A percentile compares a stretch with the other conserved stretches of the same genome.
Conservation (phyloP, 2,888 invertebrate species). For the Pollenia amentaria region DNA sequence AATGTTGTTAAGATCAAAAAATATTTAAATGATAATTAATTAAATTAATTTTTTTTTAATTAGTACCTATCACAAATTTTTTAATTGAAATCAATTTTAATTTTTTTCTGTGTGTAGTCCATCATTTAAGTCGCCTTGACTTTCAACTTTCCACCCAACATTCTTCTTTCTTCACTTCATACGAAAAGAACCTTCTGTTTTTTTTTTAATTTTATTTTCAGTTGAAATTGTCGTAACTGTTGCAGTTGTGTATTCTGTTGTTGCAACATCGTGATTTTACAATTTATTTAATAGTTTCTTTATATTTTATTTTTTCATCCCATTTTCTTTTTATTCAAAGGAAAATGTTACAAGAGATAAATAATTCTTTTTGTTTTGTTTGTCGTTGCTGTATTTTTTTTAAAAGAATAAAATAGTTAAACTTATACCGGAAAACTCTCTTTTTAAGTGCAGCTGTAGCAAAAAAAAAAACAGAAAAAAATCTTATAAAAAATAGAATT, state of each 20-base stretch:
- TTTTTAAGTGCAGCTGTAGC: constrained; percentile 71
- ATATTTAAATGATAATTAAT: too few relatives aligned
- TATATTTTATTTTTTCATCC: constrained; percentile 9
- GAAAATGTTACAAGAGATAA: constrained; percentile 71
- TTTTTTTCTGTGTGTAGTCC: background rate
- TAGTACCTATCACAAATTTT: too few relatives aligned
- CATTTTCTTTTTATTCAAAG: constrained; percentile 62
- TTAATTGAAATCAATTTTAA: too few relatives aligned
- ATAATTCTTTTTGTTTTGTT: constrained; percentile 67
- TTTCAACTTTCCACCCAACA: constrained; percentile 18
- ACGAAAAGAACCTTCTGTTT: too few relatives aligned
- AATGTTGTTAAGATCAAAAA: too few relatives aligned
- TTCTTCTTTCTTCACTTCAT: constrained; percentile 16
- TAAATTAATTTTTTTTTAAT: too few relatives aligned
- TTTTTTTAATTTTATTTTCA: background rate
- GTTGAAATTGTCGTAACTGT: constrained; percentile 45
- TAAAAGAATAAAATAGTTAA: constrained; percentile 46
- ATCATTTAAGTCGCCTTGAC: background rate
- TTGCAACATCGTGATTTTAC: constrained; percentile 74
- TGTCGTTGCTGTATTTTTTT: constrained; percentile 48
- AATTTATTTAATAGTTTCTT: constrained; percentile 72
- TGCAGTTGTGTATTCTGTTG: constrained; percentile 58
- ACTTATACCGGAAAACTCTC: constrained; percentile 70
- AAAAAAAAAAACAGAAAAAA: background rate
- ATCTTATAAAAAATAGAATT: constrained; percentile 58